A percentile compares a stretch with the other conserved stretches of the same genome.
These are phyloP conservation scores for Cariama cristata DNA, from an alignment of 2,113 vertebrate genomes.

Conservation along the genomic window DNA sequence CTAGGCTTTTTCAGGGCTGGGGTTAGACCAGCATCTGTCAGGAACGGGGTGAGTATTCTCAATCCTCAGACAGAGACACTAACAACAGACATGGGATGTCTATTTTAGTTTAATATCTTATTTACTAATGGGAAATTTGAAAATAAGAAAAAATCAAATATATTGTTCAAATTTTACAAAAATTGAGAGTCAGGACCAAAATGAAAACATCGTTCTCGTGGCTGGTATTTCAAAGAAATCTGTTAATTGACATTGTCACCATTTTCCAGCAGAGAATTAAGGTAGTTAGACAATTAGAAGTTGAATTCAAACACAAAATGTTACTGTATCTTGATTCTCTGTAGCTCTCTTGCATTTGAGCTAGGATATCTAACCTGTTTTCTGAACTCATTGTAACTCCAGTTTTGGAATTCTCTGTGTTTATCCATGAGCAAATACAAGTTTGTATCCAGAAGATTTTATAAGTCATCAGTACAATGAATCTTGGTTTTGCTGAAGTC, in stretches of 20 bases:
- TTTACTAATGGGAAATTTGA: not conserved
- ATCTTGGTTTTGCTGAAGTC: not conserved
- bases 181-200: not conserved
- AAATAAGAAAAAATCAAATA: not conserved
- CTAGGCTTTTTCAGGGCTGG: not conserved
- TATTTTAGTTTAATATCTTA: not conserved
- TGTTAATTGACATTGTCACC: not conserved
- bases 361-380: not conserved
- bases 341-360: not conserved
- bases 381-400: not conserved
- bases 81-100: fast-evolving
- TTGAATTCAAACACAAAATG: not conserved
- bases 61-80: not conserved
- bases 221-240: not conserved
- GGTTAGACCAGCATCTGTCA: not conserved
- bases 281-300: not conserved
- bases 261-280: not conserved
- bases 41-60: not conserved
- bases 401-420: not conserved
- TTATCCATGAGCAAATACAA: not conserved
- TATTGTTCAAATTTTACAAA: not conserved
- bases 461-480: not conserved
- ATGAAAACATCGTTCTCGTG: not conserved
- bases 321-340: not conserved
- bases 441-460: not conserved